Evolutionary conservation across 2,113 vertebrate species (phyloP), one percentile per base, ranked within the genome.

Genomic region (Zingel zingel): DNA sequence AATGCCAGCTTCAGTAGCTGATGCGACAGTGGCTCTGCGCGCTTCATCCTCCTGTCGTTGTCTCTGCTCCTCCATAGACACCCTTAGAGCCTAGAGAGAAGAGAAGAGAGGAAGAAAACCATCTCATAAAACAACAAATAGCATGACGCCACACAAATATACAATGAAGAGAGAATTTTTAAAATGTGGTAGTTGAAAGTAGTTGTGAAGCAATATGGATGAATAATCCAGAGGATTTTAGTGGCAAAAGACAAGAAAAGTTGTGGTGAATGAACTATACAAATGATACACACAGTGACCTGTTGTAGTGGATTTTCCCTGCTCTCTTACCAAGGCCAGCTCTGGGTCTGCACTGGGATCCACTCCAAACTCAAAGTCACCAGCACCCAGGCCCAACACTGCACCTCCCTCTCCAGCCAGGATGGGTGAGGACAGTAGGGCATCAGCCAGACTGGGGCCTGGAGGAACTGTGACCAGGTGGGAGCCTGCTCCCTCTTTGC

Each of bases 1-100:
- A 0, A 98, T 95, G 8, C 96, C 97, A 0, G 96, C 96, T 78
- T 98, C 98, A 0, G 97, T 95, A 0, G 96, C 97, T 0, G 98
- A 99, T 0, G 96, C 96, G 0, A 96, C 97, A 0, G 97, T 96
- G 0, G 95, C 97, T 65, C 97, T 94, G 66, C 97, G 94, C 10
- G 97, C 96, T 91, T 99, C 98, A 71, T 99, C 98, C 87, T 99
- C 98, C 82, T 99, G 98, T 45, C 98, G 94, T 90, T 99, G 97
- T 74, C 98, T 91, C 91, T 99, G 98, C 57, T 99, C 98, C 89
- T 99, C 98, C 98, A 99, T 99, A 16, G 98, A 99, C 4, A 99
- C 98, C 0, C 98, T 94, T 21, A 99, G 96, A 4, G 98, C 98
- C 98, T 99, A 80, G 0, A 39, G 11, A 33, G 3, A 21, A 39